Evolutionary conservation across 2,797 vertebrate species (phyloP).

Genomic region (Falco cherrug): DNA sequence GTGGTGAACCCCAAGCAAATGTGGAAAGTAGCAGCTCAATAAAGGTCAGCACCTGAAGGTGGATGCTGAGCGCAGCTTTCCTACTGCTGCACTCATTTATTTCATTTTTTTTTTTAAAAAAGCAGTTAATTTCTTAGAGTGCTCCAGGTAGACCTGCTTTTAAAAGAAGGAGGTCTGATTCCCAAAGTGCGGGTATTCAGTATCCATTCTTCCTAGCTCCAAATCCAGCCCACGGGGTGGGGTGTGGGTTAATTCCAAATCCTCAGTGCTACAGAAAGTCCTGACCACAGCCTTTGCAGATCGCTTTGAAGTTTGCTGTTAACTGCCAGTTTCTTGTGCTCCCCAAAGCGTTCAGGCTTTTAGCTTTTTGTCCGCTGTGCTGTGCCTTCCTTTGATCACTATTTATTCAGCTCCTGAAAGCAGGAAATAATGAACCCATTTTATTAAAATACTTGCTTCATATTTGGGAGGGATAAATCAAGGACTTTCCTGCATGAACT

Average conservation of each 20-base stretch:
- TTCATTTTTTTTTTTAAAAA: not conserved
- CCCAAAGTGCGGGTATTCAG: not conserved
- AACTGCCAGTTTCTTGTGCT: not conserved
- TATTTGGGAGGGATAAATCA: slow-evolving; percentile 26
- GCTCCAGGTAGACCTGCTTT: not conserved
- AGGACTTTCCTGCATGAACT: not conserved
- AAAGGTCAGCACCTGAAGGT: not conserved
- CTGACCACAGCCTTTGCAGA: not conserved
- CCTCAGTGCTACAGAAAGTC: not conserved
- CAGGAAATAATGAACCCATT: not conserved
- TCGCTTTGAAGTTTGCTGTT: not conserved
- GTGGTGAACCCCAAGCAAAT: not conserved
- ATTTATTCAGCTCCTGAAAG: slow-evolving; percentile 27
- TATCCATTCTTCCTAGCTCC: not conserved
- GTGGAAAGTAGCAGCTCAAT: not conserved
- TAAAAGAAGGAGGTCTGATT: not conserved
- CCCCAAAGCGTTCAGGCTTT: not conserved
- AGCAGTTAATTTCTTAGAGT: not conserved
- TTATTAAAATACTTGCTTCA: not conserved
- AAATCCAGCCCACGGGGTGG: not conserved
- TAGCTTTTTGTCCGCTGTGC: not conserved
- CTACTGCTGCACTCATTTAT: not conserved
- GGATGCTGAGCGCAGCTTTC: not conserved
- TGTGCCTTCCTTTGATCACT: not conserved
- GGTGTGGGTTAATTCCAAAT: not conserved